Percentiles rank a stretch among this genome's conserved stretches.
Conservation (phyloP, 2,888 invertebrate genomes). For the Athrips mouffetella region DNA sequence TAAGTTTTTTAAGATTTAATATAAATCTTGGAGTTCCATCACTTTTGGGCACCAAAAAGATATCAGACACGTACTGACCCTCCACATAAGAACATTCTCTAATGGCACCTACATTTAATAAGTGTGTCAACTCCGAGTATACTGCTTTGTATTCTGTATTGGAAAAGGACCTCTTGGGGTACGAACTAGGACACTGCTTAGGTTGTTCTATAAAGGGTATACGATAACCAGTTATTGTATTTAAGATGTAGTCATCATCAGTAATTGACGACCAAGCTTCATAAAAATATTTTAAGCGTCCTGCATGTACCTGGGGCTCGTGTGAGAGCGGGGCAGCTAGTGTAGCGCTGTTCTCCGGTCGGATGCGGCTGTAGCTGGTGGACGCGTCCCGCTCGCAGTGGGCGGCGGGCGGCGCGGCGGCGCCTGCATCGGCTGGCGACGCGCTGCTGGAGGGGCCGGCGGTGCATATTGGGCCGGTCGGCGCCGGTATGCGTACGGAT, state of each 20-base stretch:
- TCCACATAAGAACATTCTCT: slow-evolving; percentile 2
- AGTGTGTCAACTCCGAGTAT: slow-evolving; percentile 12
- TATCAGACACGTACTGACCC: slow-evolving; percentile 16
- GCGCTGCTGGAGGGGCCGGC: too few relatives aligned
- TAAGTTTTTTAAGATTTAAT: slow-evolving; percentile 17
- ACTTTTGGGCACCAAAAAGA: slow-evolving; percentile 15
- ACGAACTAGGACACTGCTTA: background rate
- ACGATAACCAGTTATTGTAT: slow-evolving; percentile 13
- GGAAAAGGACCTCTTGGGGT: slow-evolving; percentile 10
- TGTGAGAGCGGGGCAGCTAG: too few relatives aligned
- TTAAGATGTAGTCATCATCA: slow-evolving; percentile 2
- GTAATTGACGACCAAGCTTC: background rate
- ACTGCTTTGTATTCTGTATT: background rate
- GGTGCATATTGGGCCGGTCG: too few relatives aligned
- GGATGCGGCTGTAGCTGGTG: background rate
- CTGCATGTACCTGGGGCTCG: slow-evolving; percentile 1
- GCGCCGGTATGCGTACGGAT: background rate
- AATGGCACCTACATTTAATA: slow-evolving; percentile 14
- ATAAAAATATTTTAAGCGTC: slow-evolving; percentile 3
- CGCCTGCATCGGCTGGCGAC: background rate
- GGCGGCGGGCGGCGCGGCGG: background rate
- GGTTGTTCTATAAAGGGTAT: slow-evolving; percentile 8
- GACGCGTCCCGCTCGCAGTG: background rate
- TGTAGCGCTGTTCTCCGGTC: too few relatives aligned
- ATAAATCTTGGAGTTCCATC: slow-evolving; percentile 17